Evolutionary conservation across 1,140 invertebrate genomes (phyloP), one percentile per base, ranked within the genome.

Genomic region (Drosophila hydei): DNA sequence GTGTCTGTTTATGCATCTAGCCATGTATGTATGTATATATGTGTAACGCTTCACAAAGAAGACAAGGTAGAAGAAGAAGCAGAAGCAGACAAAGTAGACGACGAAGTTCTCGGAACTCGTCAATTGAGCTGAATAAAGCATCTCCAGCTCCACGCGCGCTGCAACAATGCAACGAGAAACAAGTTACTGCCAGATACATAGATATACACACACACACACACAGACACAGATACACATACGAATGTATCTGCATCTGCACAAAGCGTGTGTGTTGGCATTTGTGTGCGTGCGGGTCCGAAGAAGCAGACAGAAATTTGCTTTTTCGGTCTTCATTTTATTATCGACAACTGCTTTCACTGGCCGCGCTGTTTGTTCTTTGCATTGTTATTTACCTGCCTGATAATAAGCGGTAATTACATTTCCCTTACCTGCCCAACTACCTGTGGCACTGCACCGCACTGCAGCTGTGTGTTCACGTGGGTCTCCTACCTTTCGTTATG

Each of bases 71-170:
- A 56, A 36, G 60, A 9, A 27, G 40, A 40, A n/a, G 73, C 25
- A 45, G 63, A 30, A 8, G 8, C 12, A 59, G 59, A 40, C 25
- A 33, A 43, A 70, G 65, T 47, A 16, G 59, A 52, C 4, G 38
- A 63, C 60, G 48, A 63, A 68, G 77, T 85, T 85, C 80, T 85
- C 62, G 77, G 80, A 85, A 85, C 56, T 58, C 79, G 58, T 72
- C 63, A 76, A 76, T 76, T 76, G 73, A 76, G 58, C 61, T 51
- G 48, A 65, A 50, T 84, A 65, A 68, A 72, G 56, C 59, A 40
- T n/a, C 42, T 23, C 38, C 38, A 27, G 30, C 43, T 33, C 18
- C 30, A 33, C 40, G 14, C 16, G 19, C 14, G 21, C 58, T 60
- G 64, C 64, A 68, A 68, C 63, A 60, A 60, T 54, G 55, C 56